Evolutionary conservation across 2,113 vertebrate species (phyloP), one percentile per base, ranked within the genome.

Genomic region (Panthera leo): DNA sequence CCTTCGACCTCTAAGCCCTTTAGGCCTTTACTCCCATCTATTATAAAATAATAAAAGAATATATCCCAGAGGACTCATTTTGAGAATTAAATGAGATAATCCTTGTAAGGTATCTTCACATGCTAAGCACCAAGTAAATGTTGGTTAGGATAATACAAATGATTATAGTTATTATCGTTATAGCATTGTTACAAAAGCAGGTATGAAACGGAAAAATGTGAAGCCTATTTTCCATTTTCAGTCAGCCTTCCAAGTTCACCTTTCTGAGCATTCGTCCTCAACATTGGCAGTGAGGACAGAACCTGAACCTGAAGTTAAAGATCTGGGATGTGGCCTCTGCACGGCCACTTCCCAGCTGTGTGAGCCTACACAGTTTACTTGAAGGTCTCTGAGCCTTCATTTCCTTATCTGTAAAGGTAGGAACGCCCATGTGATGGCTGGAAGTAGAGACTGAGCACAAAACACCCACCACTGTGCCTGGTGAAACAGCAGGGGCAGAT

Each of bases 1-100:
- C 29, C 21, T 91, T 75, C 58, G 61, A n/a, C 27, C 13, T 89
- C 92, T 70, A 95, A 83, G 25, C 2, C 4, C 42, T 58, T 45
- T 9, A 45, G 45, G 9, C 1, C 45, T 45, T 45, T n/a, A 68
- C 76, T 58, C 27, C 1, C 12, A 2, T 89, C 36, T 87, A 21
- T 61, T 80, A 45, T n/a, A 78, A 95, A 58, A 53, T 55, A 88
- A 55, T 39, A 84, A 61, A 63, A 93, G 45, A 36, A 36, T 58
- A 86, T 78, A 2, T 48, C 31, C 83, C 78, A 82, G 5, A 90
- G 7, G 29, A 25, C 12, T 65, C 29, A 92, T 65, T 83, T 89
- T 97, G 89, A 95, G 61, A 67, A 85, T 85, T 70, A 88, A 55
- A 36, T 85, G 61, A 91, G 36, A n/a, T 65, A 88, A 84, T 80